phyloP scores from a whole-genome alignment of 1,140 invertebrate species.

The Dinothrombium tinctorium region DNA sequence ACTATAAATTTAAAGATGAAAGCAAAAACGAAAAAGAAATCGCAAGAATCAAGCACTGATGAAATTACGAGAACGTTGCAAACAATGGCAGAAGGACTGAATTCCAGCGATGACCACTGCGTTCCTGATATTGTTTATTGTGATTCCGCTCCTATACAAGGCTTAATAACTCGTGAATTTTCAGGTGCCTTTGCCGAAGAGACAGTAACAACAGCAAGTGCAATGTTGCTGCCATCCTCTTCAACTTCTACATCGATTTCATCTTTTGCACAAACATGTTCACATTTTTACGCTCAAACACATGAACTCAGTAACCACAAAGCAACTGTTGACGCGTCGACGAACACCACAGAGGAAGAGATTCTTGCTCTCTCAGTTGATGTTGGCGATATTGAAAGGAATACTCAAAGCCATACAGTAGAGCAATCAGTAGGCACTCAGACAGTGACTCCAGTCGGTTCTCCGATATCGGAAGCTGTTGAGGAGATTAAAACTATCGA shows the following conservation, averaged over 20 bases:
- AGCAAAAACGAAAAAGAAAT: no score
- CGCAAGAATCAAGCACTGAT: no score
- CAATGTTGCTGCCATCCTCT: conserved; percentile 8
- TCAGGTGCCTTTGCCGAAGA: conserved; percentile 10
- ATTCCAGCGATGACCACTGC: not conserved
- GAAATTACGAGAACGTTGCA: no score
- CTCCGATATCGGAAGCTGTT: not conserved
- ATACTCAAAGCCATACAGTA: not conserved
- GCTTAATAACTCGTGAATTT: conserved; percentile 10
- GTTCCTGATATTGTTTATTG: conserved; percentile 7
- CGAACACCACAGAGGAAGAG: conserved; percentile 14
- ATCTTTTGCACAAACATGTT: no score
- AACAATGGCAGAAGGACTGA: no score
- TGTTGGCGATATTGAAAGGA: conserved; percentile 4
- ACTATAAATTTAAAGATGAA: no score
- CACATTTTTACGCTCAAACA: no score
- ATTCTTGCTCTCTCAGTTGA: conserved; percentile 3
- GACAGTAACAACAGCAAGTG: conserved; percentile 8
- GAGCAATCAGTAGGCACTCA: conserved; percentile 13
- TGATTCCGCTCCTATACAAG: conserved; percentile 8
- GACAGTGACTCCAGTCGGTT: not conserved
- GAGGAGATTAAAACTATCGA: not conserved
- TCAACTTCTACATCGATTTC: not conserved
- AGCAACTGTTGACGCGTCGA: conserved; percentile 15
- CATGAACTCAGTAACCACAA: no score